A percentile compares a stretch with the other conserved stretches of the same genome.
phyloP scores from a whole-genome alignment of 2,888 invertebrate species.

The Tachystola acroxantha region DNA sequence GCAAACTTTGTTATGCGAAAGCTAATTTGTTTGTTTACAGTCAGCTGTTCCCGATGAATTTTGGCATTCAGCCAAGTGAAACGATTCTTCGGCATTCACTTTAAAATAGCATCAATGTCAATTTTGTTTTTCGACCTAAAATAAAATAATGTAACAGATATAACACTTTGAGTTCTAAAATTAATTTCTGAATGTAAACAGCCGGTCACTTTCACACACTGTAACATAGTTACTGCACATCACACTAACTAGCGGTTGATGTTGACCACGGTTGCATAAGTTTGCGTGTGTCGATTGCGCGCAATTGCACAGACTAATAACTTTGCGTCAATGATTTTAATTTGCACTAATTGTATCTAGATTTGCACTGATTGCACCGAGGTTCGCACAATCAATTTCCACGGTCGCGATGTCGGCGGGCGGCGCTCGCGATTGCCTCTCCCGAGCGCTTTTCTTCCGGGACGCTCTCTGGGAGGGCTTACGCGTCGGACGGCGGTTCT shows the following conservation, averaged over 20 bases:
- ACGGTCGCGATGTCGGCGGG: constrained; percentile 11
- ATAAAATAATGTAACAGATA: constrained; percentile 30
- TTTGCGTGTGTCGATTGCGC: constrained; percentile 51
- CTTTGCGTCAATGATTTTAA: constrained; percentile 46
- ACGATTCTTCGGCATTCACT: constrained; percentile 59
- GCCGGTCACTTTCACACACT: constrained; percentile 47
- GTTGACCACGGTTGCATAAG: constrained; percentile 63
- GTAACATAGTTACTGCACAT: constrained; percentile 56
- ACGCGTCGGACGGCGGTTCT: constrained; percentile 34
- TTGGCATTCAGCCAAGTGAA: constrained; percentile 59
- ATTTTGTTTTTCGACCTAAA: constrained; percentile 64
- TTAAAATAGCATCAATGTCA: constrained; percentile 74
- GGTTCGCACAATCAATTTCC: constrained; percentile 6
- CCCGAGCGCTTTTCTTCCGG: constrained; percentile 31
- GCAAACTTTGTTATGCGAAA: constrained; percentile 31
- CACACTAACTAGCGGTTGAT: constrained; percentile 40
- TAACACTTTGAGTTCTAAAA: constrained; percentile 16
- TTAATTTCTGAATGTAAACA: constrained; percentile 21
- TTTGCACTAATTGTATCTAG: constrained; percentile 28
- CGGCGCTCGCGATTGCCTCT: constrained; percentile 30
- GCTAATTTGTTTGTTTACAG: constrained; percentile 72
- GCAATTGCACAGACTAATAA: constrained; percentile 54
- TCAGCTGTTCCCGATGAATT: constrained; percentile 60
- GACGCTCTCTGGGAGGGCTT: constrained; percentile 41
- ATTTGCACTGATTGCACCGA: constrained; percentile 12